Conservation (phyloP, 2,888 invertebrate genomes). For the Ophion ellenae region DNA sequence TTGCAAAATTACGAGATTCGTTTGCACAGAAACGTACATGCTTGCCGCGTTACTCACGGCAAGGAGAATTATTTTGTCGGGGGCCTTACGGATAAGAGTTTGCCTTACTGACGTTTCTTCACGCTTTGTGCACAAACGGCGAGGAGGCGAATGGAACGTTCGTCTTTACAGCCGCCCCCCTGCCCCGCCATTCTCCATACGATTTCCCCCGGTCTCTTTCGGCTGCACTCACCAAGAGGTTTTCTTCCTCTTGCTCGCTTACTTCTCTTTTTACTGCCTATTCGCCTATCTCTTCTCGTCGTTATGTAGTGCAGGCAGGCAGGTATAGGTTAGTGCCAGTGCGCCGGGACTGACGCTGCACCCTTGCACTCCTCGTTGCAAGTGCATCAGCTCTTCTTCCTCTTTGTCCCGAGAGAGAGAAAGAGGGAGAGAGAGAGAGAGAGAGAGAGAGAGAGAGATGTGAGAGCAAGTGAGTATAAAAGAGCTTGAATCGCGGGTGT, state of each 20-base stretch:
- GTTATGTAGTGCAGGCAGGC: conserved; percentile 25
- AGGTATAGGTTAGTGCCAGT: not conserved
- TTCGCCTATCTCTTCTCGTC: conserved; percentile 26
- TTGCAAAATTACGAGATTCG: conserved; percentile 12
- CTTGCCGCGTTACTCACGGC: not conserved
- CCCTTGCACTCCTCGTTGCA: conserved; percentile 34
- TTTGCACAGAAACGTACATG: not conserved
- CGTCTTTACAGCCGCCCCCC: conserved; percentile 47
- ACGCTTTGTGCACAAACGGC: conserved; percentile 25
- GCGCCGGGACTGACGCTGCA: conserved; percentile 55
- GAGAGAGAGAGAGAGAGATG: conserved; percentile 10
- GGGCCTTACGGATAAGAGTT: not conserved
- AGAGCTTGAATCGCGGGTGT: conserved; percentile 65
- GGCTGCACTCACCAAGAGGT: conserved; percentile 18
- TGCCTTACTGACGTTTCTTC: conserved; percentile 29
- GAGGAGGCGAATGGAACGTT: conserved; percentile 24
- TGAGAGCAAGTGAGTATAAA: conserved; percentile 33
- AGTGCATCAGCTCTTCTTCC: conserved; percentile 24
- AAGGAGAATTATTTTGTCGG: conserved; percentile 17
- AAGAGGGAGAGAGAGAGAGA: conserved; percentile 5
- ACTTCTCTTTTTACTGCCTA: conserved; percentile 16
- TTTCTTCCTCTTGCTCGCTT: conserved; percentile 19
- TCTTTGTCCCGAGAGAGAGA: conserved; percentile 33
- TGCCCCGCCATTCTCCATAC: not conserved
- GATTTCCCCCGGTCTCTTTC: conserved; percentile 55